A percentile compares a stretch with the other conserved stretches of the same genome.
phyloP scores from a whole-genome alignment of 2,113 vertebrate species.

The Myocastor coypus region DNA sequence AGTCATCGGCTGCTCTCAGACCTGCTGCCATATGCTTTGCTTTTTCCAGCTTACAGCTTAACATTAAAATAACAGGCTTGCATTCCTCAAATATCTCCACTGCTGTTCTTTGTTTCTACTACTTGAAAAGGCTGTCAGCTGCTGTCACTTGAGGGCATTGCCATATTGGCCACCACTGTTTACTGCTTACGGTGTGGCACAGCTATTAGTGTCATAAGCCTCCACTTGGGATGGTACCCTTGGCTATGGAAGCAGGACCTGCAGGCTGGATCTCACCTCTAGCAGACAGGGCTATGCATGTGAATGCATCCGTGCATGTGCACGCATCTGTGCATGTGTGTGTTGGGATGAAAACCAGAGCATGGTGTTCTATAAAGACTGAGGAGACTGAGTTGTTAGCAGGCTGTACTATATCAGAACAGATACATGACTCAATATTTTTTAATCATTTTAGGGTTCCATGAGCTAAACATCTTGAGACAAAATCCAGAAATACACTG shows the following conservation, averaged over 20 bases:
- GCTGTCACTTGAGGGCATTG: constrained; percentile 67
- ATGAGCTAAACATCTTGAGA: not conserved
- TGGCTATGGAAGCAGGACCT: not conserved
- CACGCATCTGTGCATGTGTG: not conserved
- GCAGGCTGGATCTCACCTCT: constrained; percentile 2
- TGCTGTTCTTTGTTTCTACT: constrained; percentile 74
- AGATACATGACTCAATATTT: constrained; percentile 1
- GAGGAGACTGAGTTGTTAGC: constrained; percentile 36
- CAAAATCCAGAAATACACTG: not conserved
- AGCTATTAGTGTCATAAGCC: constrained; percentile 61
- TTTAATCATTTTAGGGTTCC: constrained; percentile 44
- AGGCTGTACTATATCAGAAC: not conserved
- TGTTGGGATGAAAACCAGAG: not conserved
- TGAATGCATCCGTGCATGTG: not conserved
- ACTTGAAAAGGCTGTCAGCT: constrained; percentile 83
- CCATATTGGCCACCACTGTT: constrained; percentile 71
- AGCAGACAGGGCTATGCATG: not conserved
- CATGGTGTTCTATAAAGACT: constrained; percentile 51
- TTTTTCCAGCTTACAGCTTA: constrained; percentile 81
- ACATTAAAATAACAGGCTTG: constrained; percentile 83
- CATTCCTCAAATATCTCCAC: constrained; percentile 83
- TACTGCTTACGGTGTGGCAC: constrained; percentile 59
- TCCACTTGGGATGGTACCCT: constrained; percentile 49
- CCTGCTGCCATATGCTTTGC: constrained; percentile 82
- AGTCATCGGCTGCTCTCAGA: constrained; percentile 82